Base-by-base conservation (phyloP, 1,140 invertebrate species). In the Artemia franciscana region DNA sequence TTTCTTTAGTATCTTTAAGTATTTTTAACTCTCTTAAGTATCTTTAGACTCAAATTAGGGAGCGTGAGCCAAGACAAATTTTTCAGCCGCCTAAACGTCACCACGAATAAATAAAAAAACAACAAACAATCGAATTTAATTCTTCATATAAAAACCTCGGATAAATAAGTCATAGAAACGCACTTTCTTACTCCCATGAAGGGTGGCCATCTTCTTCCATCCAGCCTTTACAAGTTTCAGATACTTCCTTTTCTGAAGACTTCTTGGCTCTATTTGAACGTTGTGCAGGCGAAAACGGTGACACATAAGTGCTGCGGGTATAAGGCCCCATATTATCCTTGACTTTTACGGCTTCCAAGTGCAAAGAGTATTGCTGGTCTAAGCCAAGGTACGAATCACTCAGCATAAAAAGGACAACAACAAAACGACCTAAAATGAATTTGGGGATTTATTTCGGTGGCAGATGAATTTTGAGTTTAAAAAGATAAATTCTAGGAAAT, bases 341-440 rank as follows among this genome's bases (percentile, higher is more conserved):
- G 39, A 18, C 21, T 12, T 51, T 12, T 15, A 51, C 39, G 12
- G 58, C 65, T 25, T 72, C 66, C 24, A 76, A 64, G 39, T 62
- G 67, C 25, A 81, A 61, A 66, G 77, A 74, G 69, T 91, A 96
- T 70, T 98, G 90, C 70, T 98, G 93, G 76, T 98, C 95, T 7
- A 97, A 75, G 23, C 91, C 93, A 25, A 98, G 75, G 70, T 97
- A 95, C 60, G 84, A 86, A 74, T 98, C 93, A 61, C 90, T 94
- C 75, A 97, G 82, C 9, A 98, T 70, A 70, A 89, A 96, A 15
- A 96, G 68, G 0, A 84, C 87, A 65, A 91, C 80, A 58, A 84
- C 82, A 15, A 82, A 75, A 9, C 79, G 78, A 25, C 89, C 88
- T 82, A 73, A 64, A 76, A 74, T 63, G 65, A 72, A 67, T 56